phyloP scores from a whole-genome alignment of 2,888 invertebrate genomes.

The Laothoe populi region DNA sequence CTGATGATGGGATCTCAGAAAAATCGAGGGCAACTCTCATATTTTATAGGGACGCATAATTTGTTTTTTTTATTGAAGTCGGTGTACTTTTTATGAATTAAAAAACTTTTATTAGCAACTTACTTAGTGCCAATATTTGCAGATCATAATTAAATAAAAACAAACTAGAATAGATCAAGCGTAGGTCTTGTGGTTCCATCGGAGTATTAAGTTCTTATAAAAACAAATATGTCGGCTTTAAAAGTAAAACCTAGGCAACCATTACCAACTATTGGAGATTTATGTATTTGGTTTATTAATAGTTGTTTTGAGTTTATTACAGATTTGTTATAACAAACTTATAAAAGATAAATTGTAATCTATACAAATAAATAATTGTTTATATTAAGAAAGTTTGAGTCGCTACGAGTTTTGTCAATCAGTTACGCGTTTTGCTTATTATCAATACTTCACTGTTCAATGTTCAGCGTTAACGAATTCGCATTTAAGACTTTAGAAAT shows the following conservation, averaged over 20 bases:
- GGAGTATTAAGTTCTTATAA: background rate
- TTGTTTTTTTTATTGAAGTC: too few species aligned
- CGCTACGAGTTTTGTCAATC: constrained; percentile 3
- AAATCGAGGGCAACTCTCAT: too few species aligned
- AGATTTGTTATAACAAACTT: background rate
- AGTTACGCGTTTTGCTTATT: constrained; percentile 20
- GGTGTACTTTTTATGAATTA: too few species aligned
- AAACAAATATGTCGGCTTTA: background rate
- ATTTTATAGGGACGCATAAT: too few species aligned
- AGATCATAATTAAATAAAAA: background rate
- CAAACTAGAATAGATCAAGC: background rate
- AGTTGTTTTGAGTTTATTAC: background rate
- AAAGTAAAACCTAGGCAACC: too few species aligned
- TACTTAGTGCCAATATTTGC: background rate
- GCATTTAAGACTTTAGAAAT: constrained; percentile 17
- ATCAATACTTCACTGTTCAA: constrained; percentile 3
- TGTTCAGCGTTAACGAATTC: constrained; percentile 15
- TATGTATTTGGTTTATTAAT: background rate
- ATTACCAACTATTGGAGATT: background rate
- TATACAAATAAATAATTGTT: background rate
- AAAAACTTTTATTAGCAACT: too few species aligned
- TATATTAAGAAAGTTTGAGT: constrained; percentile 17
- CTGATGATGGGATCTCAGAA: too few species aligned
- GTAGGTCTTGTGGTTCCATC: background rate
- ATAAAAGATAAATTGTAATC: background rate